Base-by-base conservation (phyloP, 2,113 vertebrate genomes). In the Brachyistius frenatus region DNA sequence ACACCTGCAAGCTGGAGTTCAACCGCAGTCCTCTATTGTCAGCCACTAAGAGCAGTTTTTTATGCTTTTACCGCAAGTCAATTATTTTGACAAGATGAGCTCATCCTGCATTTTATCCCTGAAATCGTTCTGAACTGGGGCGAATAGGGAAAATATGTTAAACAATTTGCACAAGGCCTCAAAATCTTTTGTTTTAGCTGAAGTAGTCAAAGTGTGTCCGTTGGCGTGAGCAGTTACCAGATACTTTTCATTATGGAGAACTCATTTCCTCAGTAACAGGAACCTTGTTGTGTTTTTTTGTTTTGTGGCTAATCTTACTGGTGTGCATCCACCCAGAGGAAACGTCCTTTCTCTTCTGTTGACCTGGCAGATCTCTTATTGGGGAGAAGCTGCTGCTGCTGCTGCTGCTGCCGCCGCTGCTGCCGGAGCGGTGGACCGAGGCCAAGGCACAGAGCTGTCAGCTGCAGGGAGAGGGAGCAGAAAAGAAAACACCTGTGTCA, bases 271-370 rank as follows among this genome's bases (percentile, higher is more conserved):
- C 77, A 74, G 82, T 78, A 86, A 69, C 63, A 83, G 64, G 44
- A 69, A n/a, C 36, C n/a, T 14, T 66, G 69, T 75, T 73, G 61
- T 73, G n/a, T 41, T 71, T 83, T 64, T 93, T 88, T 92, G 94
- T 76, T 50, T 50, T 50, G 23, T 33, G 44, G 61, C 14, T 11
- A 30, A 9, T 4, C 39, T 66, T 50, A 46, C 32, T 6, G 2
- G 31, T 36, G 35, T 0, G 13, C 5, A 16, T 58, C 50, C 31
- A 87, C 75, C 41, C 55, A 83, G 53, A 81, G 91, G 89, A 93
- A 92, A 82, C 84, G 87, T 86, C 84, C 77, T 13, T 73, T 84
- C 66, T 72, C 11, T 33, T 47, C 53, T 55, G 14, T 35, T 46
- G 11, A 14, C 32, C n/a, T 10, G 33, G 60, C 49, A 57, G 68